Percentiles rank a stretch among this genome's conserved stretches.
These are phyloP conservation scores for Amazona vittata DNA, from an alignment of 2,113 vertebrate genomes.

Conservation along the genomic window DNA sequence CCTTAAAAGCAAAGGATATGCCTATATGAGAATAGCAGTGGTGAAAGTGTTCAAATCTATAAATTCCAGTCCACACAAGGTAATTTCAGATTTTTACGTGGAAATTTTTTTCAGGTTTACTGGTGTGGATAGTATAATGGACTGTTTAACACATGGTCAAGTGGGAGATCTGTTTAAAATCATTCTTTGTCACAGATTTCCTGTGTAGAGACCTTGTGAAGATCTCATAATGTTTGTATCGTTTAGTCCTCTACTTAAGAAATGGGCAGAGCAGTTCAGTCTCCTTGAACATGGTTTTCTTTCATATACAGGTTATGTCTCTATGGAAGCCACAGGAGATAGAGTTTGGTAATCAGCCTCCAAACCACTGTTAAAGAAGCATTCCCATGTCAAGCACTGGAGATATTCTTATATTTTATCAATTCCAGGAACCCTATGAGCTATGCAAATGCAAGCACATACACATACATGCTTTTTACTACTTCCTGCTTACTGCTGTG, in stretches of 20 bases:
- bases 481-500: background rate
- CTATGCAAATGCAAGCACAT: background rate
- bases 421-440: background rate
- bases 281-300: background rate
- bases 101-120: background rate
- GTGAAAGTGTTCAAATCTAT: background rate
- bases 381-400: background rate
- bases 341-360: background rate
- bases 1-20: background rate
- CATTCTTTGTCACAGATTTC: background rate
- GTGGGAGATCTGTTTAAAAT: background rate
- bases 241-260: background rate
- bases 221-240: background rate
- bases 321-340: background rate
- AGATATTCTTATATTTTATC: background rate
- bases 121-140: background rate
- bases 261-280: background rate
- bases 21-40: background rate
- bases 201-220: background rate
- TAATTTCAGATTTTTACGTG: background rate
- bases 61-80: background rate
- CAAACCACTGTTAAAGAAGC: background rate
- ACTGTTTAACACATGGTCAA: background rate
- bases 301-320: background rate
- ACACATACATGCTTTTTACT: background rate